Percentiles rank a stretch among this genome's conserved stretches.
phyloP scores from a whole-genome alignment of 2,113 vertebrate genomes.

The Aramus guarauna region DNA sequence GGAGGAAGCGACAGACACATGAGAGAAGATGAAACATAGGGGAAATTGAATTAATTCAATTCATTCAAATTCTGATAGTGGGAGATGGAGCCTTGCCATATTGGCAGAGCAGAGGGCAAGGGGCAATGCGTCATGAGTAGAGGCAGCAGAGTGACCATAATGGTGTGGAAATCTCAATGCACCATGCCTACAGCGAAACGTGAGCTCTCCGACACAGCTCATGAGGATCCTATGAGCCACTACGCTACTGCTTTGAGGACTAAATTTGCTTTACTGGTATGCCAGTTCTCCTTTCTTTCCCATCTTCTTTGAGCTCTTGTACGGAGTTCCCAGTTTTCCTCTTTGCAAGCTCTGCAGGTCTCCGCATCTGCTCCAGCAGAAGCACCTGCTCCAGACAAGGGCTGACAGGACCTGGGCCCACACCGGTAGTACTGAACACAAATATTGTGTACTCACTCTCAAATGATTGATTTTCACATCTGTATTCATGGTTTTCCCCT shows the following conservation, averaged over 20 bases:
- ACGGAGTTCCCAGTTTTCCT: neutral
- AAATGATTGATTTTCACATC: neutral
- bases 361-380: neutral
- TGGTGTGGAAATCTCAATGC: neutral
- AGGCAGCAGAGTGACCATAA: neutral
- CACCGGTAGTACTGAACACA: neutral
- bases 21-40: neutral
- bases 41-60: neutral
- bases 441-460: neutral
- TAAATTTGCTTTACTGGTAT: neutral
- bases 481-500: neutral
- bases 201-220: neutral
- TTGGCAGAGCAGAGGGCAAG: neutral
- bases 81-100: rapidly evolving
- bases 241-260: neutral
- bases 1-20: neutral
- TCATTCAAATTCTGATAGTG: neutral
- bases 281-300: neutral
- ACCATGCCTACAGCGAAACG: neutral
- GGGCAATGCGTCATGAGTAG: neutral
- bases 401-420: neutral
- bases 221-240: neutral
- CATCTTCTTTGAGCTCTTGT: neutral
- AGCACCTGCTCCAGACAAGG: neutral
- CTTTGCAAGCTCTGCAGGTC: neutral